These are phyloP conservation scores for Drosophila gunungcola DNA, from an alignment of 1,140 invertebrate species.

Conservation along the genomic window DNA sequence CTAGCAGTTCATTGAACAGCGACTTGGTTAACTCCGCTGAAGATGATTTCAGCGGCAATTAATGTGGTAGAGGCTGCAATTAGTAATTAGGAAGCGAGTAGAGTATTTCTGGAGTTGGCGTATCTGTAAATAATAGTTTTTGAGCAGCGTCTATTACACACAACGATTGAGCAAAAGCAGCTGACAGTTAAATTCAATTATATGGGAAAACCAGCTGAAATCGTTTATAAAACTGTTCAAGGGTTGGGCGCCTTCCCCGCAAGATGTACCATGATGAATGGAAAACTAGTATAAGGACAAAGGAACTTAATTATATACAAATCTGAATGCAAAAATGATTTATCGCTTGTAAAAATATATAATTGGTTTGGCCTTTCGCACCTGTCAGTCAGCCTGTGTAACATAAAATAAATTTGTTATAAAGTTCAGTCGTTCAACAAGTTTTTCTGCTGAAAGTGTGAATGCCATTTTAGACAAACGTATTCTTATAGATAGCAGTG, in stretches of 20 bases:
- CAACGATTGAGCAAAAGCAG: not conserved
- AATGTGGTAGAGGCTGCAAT: slow-evolving; percentile 12
- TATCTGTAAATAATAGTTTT: not conserved
- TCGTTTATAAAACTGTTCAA: no score
- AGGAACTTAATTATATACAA: no score
- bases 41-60: slow-evolving; percentile 29
- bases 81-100: slow-evolving; percentile 19
- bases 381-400: not conserved
- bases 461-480: not conserved
- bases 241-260: no score
- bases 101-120: not conserved
- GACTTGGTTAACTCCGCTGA: slow-evolving; percentile 29
- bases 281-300: no score
- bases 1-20: slow-evolving; percentile 39
- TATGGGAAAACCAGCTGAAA: no score
- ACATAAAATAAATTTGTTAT: not conserved
- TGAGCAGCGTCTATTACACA: not conserved
- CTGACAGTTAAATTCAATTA: no score
- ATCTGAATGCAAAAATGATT: no score
- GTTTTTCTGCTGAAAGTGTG: slow-evolving; percentile 2
- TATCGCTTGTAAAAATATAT: not conserved
- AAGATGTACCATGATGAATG: no score
- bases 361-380: slow-evolving; percentile 1
- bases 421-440: slow-evolving; percentile 21
- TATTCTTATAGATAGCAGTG: not conserved